These are phyloP conservation scores for Platichthys flesus DNA, from an alignment of 2,113 vertebrate genomes.

Conservation along the genomic window DNA sequence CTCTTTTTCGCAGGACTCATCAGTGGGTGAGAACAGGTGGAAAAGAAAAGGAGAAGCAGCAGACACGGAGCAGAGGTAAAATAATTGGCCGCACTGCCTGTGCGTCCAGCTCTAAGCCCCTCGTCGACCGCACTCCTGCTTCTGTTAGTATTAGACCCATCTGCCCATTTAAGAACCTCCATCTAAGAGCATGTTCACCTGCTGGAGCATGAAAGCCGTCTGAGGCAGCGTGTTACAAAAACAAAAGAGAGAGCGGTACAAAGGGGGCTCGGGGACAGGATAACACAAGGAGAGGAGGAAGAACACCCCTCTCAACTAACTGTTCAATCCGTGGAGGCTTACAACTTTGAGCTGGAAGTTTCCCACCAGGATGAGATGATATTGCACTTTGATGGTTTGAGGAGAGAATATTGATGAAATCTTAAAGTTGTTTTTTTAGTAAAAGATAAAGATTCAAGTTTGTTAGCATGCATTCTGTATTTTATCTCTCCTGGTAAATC, in stretches of 20 bases:
- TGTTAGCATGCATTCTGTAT: no score
- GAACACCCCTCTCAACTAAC: slow-evolving; percentile 20
- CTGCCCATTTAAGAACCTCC: slow-evolving; percentile 42
- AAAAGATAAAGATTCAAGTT: no score
- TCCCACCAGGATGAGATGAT: slow-evolving; percentile 5
- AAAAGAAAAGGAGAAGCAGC: slow-evolving; percentile 3
- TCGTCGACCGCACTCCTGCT: slow-evolving; percentile 15
- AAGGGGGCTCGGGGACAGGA: slow-evolving; percentile 1
- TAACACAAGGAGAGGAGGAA: slow-evolving; percentile 16
- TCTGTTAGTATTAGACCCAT: slow-evolving; percentile 50
- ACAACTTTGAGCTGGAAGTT: slow-evolving; percentile 20
- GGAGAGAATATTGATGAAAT: slow-evolving; percentile 8
- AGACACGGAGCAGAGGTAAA: slow-evolving; percentile 25
- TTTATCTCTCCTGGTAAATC: no score
- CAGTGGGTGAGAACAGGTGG: slow-evolving; percentile 24
- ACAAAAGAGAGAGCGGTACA: slow-evolving; percentile 18
- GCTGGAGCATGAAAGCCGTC: slow-evolving; percentile 52
- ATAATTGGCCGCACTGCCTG: slow-evolving; percentile 60
- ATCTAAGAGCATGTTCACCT: slow-evolving; percentile 44
- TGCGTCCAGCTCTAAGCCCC: not conserved
- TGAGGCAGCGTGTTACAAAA: slow-evolving; percentile 24
- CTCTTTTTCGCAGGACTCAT: slow-evolving; percentile 22
- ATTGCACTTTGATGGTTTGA: slow-evolving; percentile 6
- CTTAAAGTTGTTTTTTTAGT: not conserved
- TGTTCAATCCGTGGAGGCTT: not conserved